Conservation (phyloP, 1,140 invertebrate genomes). For the Micrasema longulum region DNA sequence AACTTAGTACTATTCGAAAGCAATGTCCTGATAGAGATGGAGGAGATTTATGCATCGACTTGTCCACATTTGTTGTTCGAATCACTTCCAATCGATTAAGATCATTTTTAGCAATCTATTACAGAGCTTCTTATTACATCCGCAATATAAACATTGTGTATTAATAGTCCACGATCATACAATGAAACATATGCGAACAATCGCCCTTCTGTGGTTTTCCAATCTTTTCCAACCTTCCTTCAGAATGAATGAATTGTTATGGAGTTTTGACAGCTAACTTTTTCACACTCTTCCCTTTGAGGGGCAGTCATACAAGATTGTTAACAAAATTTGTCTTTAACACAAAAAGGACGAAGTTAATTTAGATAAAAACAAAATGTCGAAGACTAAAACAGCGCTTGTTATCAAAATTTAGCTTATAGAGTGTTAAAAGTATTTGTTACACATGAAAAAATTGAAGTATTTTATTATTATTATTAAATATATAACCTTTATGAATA, state of each 20-base stretch:
- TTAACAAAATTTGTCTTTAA: slow-evolving; percentile 27
- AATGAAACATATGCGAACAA: too few relatives aligned
- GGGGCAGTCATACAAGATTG: slow-evolving; percentile 44
- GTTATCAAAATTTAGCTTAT: slow-evolving; percentile 56
- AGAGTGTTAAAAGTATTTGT: slow-evolving; percentile 55
- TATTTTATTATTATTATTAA: slow-evolving; percentile 53
- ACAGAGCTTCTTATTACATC: too few relatives aligned
- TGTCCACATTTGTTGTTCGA: slow-evolving; percentile 21
- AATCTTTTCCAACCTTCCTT: too few relatives aligned
- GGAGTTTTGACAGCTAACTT: slow-evolving; percentile 10
- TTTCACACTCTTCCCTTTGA: slow-evolving; percentile 38
- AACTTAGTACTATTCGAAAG: slow-evolving; percentile 5
- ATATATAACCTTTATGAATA: slow-evolving; percentile 52
- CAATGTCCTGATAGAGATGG: slow-evolving; percentile 20
- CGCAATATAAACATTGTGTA: too few relatives aligned
- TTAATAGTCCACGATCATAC: too few relatives aligned
- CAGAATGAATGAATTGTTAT: too few relatives aligned
- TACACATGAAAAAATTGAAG: slow-evolving; percentile 54
- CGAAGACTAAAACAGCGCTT: slow-evolving; percentile 54
- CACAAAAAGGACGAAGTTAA: slow-evolving; percentile 48
- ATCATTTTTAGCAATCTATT: not conserved
- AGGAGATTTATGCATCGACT: slow-evolving; percentile 23
- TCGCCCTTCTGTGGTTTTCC: too few relatives aligned
- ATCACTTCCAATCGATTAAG: not conserved
- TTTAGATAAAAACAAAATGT: slow-evolving; percentile 54